Base-by-base conservation (phyloP, 2,113 vertebrate species). In the Microtus pennsylvanicus region DNA sequence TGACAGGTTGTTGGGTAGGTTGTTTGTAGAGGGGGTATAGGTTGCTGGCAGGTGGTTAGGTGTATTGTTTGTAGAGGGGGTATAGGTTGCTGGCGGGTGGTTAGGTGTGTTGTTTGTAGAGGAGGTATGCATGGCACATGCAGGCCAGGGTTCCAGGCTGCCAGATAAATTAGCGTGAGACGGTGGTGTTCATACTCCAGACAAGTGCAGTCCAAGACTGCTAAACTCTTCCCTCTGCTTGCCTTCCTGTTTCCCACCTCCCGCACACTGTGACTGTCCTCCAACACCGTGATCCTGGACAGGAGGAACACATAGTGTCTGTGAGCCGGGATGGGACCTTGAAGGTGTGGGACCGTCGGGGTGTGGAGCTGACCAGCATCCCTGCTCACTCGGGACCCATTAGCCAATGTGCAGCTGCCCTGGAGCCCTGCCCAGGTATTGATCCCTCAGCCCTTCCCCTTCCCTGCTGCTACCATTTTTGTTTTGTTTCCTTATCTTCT, bases 271-370 rank as follows among this genome's bases (percentile, higher is more conserved):
- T 65, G 63, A 89, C 52, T 61, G n/a, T 58, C 52, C 72, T 88
- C 70, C 95, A 72, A 93, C 65, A 28, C 28, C 72, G 78, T 89
- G 67, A 75, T 96, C 61, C 45, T 89, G 38, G 19, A 30, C 97
- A 99, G 99, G 99, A 98, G 1, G 98, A 97, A 12, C 98, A 98
- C 7, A 98, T 99, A 47, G 96, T 99, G 1, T 98, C 99, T 3
- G 98, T 99, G 91, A 98, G 98, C 77, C 95, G 98, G 22, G 99
- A 99, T 42, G 99, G 99, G n/a, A 96, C 70, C 24, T 98, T 99
- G 12, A 98, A 99, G 83, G 98, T 99, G 38, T 99, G 99, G 99
- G 98, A 98, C 90, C 98, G 98, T 96, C 97, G 98, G 81, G 98
- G 98, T 0, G 88, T 98, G n/a, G 99, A 99, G 90, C 97, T 99